Evolutionary conservation across 2,113 vertebrate species (phyloP).

Genomic region (Tichodroma muraria): DNA sequence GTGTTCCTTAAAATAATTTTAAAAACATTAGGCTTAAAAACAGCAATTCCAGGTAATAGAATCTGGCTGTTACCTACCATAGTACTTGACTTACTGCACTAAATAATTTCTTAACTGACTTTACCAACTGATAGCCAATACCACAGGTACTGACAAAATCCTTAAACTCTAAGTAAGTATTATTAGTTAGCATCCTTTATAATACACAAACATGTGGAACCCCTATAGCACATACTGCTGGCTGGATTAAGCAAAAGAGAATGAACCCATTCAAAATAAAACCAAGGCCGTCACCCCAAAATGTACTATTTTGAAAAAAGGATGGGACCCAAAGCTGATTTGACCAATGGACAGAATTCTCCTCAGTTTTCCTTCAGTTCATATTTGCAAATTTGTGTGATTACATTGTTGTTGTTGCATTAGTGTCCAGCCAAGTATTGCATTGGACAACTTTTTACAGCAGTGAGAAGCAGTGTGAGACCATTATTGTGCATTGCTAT

Average conservation of each 20-base stretch:
- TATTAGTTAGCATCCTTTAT: conserved; percentile 60
- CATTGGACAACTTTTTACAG: neutral
- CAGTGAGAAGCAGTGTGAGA: neutral
- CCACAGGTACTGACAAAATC: conserved; percentile 34
- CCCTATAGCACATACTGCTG: neutral
- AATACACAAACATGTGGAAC: conserved; percentile 17
- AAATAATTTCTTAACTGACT: conserved; percentile 47
- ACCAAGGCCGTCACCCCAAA: neutral
- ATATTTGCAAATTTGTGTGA: neutral
- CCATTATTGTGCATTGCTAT: neutral
- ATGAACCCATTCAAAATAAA: neutral
- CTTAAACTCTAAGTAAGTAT: conserved; percentile 52
- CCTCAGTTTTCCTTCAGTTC: neutral
- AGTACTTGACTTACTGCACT: neutral
- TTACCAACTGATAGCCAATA: conserved; percentile 17
- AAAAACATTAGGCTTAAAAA: neutral
- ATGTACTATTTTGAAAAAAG: neutral
- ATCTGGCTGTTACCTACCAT: neutral
- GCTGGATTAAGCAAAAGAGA: neutral
- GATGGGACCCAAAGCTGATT: neutral
- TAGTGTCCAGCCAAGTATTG: neutral
- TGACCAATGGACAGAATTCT: neutral
- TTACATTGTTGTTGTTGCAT: neutral
- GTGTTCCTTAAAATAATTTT: neutral
- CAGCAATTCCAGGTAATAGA: neutral